These are phyloP conservation scores for Drosophila pseudotakahashii DNA, from an alignment of 2,888 invertebrate genomes.

Conservation along the genomic window DNA sequence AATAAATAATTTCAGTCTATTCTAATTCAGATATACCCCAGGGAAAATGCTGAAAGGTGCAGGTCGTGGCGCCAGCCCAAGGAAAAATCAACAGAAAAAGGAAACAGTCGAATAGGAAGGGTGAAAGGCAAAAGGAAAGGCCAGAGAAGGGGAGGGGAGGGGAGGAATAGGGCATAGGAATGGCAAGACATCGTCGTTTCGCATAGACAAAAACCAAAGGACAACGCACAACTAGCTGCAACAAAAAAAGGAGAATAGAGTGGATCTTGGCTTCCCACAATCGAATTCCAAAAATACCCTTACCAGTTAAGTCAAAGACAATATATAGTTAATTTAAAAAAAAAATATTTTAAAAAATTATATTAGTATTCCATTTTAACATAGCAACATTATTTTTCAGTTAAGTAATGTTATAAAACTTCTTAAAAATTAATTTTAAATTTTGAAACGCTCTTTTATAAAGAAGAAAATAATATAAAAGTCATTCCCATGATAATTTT, in stretches of 20 bases:
- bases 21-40: conserved; percentile 22
- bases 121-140: conserved; percentile 27
- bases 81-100: conserved; percentile 64
- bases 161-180: conserved; percentile 12
- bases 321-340: too few species aligned
- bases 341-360: too few species aligned
- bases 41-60: conserved; percentile 6
- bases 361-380: too few species aligned
- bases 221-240: conserved; percentile 37
- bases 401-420: too few species aligned
- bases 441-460: too few species aligned
- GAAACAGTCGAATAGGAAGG: conserved; percentile 57
- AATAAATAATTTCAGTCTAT: too few species aligned
- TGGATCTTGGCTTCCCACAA: conserved; percentile 24
- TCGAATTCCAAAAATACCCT: conserved; percentile 9
- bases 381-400: too few species aligned
- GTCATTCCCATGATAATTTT: too few species aligned
- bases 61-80: conserved; percentile 55
- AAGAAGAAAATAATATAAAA: too few species aligned
- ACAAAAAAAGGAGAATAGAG: conserved; percentile 21
- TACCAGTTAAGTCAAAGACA: neutral
- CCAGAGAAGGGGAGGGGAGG: neutral
- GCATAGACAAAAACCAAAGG: conserved; percentile 60
- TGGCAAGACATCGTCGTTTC: conserved; percentile 28
- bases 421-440: too few species aligned